Conservation (phyloP, 2,888 invertebrate genomes). For the Choristoneura rosaceana region DNA sequence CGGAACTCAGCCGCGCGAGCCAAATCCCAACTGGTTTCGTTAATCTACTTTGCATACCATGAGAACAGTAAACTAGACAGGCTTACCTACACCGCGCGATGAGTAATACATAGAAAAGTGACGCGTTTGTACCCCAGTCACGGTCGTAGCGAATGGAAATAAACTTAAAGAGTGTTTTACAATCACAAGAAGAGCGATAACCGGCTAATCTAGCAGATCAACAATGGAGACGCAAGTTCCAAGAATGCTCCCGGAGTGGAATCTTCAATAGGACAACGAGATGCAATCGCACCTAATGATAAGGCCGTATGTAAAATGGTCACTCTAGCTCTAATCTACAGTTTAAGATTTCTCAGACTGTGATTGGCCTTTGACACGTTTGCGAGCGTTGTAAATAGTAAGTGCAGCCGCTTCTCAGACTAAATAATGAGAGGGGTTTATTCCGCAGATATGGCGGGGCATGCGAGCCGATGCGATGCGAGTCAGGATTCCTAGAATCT, state of each 20-base stretch:
- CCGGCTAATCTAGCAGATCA: constrained; percentile 47
- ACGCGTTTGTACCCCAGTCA: constrained; percentile 55
- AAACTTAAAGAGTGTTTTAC: constrained; percentile 55
- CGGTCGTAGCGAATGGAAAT: constrained; percentile 59
- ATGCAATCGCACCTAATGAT: constrained; percentile 39
- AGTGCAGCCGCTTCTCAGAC: constrained; percentile 70
- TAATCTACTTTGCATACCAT: constrained; percentile 70
- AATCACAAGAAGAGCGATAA: constrained; percentile 51
- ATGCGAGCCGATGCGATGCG: constrained; percentile 67
- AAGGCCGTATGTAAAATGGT: constrained; percentile 38
- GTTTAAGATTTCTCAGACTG: constrained; percentile 66
- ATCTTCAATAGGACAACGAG: constrained; percentile 43
- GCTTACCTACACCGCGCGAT: constrained; percentile 55
- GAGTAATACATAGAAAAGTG: constrained; percentile 68
- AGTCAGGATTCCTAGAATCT: constrained; percentile 77
- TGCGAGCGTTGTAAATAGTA: constrained; percentile 60
- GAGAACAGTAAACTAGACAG: constrained; percentile 63
- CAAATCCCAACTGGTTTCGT: constrained; percentile 53
- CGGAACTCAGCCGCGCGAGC: constrained; percentile 33
- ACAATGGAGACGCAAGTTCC: constrained; percentile 44
- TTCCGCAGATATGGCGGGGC: constrained; percentile 71
- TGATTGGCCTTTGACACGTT: constrained; percentile 74
- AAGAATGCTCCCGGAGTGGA: constrained; percentile 44
- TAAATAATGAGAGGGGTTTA: constrained; percentile 77
- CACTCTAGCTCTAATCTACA: constrained; percentile 50